These are phyloP conservation scores for Phalacrocorax pelagicus DNA, from an alignment of 2,113 vertebrate species.

Conservation along the genomic window DNA sequence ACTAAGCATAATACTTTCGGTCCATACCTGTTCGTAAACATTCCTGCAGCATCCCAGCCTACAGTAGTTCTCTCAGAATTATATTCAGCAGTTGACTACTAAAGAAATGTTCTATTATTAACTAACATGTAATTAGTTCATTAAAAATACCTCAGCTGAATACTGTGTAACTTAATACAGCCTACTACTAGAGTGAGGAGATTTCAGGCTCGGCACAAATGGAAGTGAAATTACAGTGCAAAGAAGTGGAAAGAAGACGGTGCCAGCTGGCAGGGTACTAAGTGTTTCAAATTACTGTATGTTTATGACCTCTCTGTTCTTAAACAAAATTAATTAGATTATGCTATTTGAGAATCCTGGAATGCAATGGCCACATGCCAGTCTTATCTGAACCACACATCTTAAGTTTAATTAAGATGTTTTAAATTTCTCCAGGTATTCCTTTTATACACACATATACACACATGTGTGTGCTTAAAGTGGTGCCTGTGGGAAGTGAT, in stretches of 20 bases:
- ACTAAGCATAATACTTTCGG: conserved; percentile 26
- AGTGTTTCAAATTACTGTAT: conserved; percentile 78
- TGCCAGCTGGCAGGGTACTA: conserved; percentile 76
- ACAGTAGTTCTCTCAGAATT: conserved; percentile 59
- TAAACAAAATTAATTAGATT: conserved; percentile 81
- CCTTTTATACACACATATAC: background rate
- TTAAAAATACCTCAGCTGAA: conserved; percentile 77
- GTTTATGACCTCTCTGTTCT: conserved; percentile 76
- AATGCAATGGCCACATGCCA: conserved; percentile 70
- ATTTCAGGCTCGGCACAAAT: conserved; percentile 67
- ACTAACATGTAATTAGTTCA: conserved; percentile 83
- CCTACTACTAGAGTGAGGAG: conserved; percentile 57
- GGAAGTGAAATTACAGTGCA: conserved; percentile 72
- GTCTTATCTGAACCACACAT: conserved; percentile 73
- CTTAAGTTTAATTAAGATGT: conserved; percentile 78
- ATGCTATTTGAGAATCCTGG: conserved; percentile 78
- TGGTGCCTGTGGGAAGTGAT: conserved; percentile 62
- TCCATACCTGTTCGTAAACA: conserved; percentile 25
- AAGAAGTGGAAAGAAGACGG: conserved; percentile 62
- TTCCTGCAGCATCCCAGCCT: conserved; percentile 10
- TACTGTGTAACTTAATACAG: conserved; percentile 75
- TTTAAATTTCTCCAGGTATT: conserved; percentile 74
- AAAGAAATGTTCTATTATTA: conserved; percentile 79
- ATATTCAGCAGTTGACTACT: conserved; percentile 69
- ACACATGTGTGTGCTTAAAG: conserved; percentile 29